Base-by-base conservation (phyloP, 2,888 invertebrate species). In the Drosophila hamatofila region DNA sequence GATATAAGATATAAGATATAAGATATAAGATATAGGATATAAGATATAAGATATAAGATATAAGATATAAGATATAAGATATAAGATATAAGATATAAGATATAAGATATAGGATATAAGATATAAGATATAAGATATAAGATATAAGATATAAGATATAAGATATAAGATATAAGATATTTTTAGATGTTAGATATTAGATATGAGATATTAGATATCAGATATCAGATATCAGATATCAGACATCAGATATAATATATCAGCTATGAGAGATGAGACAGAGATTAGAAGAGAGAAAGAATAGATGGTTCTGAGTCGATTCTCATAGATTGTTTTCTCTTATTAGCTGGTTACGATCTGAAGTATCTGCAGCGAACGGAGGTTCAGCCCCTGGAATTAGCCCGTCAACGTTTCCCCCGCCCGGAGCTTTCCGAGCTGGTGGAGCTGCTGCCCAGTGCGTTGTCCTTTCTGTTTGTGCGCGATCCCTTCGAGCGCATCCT, bases 401-500 rank as follows among this genome's bases (percentile, higher is more conserved):
- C 96, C 0, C 93, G 96, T 54, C 94, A 94, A 81, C 95, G 95
- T 82, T 96, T 96, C 88, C 96, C 96, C 5, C 93, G 96, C 18
- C 96, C 96, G 11, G 94, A 94, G 55, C 93, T 94, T 54, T 94
- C 94, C 49, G 95, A 96, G 89, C 92, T 96, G 49, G 94, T 95
- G 77, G 95, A 96, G 69, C 93, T 95, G 12, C 92, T 95, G 41
- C 94, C 94, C 4, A 94, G 94, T 25, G 95, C 96, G 6, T 91
- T 95, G 71, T 95, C 96, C 54, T 94, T 96, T 77, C 91, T 96
- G 55, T 95, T 96, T 30, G 96, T 96, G 3, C 94, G 96, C 46
- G 96, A 96, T 91, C 96, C 96, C 2, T 96, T 96, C 83, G 96
- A 96, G 80, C 93, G 96, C 69, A 92, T 96, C 39, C 93, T 96